Conservation (phyloP, 1,140 invertebrate species). For the Drosophila yakuba region DNA sequence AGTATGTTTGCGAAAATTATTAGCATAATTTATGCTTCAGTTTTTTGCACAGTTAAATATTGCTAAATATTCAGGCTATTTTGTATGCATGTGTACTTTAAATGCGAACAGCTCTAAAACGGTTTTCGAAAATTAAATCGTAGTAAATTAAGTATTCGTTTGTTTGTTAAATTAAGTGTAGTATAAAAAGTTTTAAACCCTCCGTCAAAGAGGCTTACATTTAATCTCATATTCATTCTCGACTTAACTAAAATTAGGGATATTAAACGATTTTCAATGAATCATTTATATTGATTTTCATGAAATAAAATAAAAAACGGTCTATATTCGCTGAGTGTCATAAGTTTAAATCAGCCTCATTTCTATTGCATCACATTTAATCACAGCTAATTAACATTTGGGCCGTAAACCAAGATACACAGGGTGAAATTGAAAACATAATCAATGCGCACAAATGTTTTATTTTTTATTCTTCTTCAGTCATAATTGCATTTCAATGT, state of each 20-base stretch:
- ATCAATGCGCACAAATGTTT: conserved; percentile 37
- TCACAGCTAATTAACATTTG: conserved; percentile 52
- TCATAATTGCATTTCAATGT: conserved; percentile 33
- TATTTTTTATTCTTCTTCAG: conserved; percentile 20
- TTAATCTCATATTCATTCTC: neutral
- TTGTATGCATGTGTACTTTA: neutral
- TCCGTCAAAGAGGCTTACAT: neutral
- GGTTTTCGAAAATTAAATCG: neutral
- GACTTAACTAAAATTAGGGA: neutral
- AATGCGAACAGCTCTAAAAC: neutral
- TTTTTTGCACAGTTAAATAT: neutral
- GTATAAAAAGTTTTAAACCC: neutral
- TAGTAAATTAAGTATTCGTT: neutral
- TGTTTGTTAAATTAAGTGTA: conserved; percentile 3
- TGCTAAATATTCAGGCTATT: neutral
- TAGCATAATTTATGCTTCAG: conserved; percentile 1
- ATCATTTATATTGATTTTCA: conserved; percentile 7
- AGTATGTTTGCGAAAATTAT: neutral
- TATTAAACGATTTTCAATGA: neutral
- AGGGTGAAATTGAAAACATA: conserved; percentile 15
- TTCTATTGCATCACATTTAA: conserved; percentile 53
- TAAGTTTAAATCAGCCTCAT: conserved; percentile 35
- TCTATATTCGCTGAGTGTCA: neutral
- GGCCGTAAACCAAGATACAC: conserved; percentile 6
- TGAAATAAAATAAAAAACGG: too few species aligned